Conservation (phyloP, 2,797 vertebrate species). For the Amphiprion clarkii region DNA sequence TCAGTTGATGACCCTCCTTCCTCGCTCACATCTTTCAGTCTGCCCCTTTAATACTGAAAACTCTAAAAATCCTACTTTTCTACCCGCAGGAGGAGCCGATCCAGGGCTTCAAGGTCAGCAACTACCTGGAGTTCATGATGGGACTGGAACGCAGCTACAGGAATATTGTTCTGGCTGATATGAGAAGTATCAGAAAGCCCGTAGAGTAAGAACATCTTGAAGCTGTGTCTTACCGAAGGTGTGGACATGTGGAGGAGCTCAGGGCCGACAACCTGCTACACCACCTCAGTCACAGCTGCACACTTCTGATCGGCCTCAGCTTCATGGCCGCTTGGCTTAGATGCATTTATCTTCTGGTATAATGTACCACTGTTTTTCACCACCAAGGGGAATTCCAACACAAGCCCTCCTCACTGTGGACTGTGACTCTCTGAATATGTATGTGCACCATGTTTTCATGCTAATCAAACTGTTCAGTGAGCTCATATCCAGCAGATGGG, state of each 20-base stretch:
- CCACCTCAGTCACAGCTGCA: too few relatives aligned
- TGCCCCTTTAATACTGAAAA: too few relatives aligned
- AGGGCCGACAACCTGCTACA: too few relatives aligned
- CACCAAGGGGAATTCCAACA: background rate
- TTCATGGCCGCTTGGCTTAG: background rate
- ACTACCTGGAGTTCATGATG: slow-evolving; percentile 93
- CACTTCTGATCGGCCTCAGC: background rate
- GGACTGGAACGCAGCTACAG: slow-evolving; percentile 89
- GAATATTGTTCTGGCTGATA: slow-evolving; percentile 88
- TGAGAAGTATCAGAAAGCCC: slow-evolving; percentile 83
- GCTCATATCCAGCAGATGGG: background rate
- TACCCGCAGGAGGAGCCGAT: slow-evolving; percentile 93
- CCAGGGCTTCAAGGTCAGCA: slow-evolving; percentile 88
- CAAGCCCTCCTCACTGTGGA: background rate
- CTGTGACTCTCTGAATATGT: background rate
- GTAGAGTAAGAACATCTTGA: slow-evolving; percentile 33
- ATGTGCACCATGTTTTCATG: background rate
- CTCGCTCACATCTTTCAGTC: too few relatives aligned
- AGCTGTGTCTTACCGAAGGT: background rate
- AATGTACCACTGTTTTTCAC: background rate
- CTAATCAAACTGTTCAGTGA: background rate
- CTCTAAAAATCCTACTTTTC: background rate
- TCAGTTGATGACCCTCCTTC: background rate
- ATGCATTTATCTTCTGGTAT: background rate
- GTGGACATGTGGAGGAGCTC: too few relatives aligned